These are phyloP conservation scores for Stenoptilia bipunctidactyla DNA, from an alignment of 2,888 invertebrate species.

Conservation along the genomic window DNA sequence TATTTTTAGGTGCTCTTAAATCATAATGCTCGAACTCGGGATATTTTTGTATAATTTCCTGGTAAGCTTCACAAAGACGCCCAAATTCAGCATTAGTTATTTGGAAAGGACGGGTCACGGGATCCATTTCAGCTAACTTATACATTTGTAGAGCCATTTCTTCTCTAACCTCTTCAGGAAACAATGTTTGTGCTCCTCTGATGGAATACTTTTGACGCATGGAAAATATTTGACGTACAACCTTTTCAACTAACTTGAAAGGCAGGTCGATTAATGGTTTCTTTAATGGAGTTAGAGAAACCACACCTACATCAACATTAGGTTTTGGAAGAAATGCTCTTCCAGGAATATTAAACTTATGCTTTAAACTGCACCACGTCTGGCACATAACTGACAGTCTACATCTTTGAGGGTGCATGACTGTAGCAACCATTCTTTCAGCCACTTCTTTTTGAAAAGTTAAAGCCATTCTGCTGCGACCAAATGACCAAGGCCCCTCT, in stretches of 20 bases:
- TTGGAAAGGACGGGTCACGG: constrained; percentile 77
- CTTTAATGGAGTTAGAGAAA: constrained; percentile 85
- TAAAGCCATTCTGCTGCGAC: constrained; percentile 88
- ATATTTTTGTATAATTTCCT: constrained; percentile 75
- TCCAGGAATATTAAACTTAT: constrained; percentile 91
- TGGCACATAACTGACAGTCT: constrained; percentile 96
- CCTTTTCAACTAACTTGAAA: constrained; percentile 90
- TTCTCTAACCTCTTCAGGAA: constrained; percentile 77
- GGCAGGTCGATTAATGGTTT: constrained; percentile 82
- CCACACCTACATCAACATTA: constrained; percentile 96
- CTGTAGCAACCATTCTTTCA: constrained; percentile 86
- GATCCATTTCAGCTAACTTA: constrained; percentile 78
- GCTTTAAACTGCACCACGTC: constrained; percentile 85
- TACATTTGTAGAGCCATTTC: constrained; percentile 78
- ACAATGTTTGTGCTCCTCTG: constrained; percentile 78
- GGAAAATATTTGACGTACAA: constrained; percentile 87
- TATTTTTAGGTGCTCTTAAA: constrained; percentile 71
- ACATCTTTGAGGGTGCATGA: constrained; percentile 79
- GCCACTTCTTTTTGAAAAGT: constrained; percentile 99
- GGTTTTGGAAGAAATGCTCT: constrained; percentile 94
- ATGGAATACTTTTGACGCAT: constrained; percentile 88
- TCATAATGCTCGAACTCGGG: constrained; percentile 78
- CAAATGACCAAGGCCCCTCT: constrained; percentile 83
- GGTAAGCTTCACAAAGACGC: constrained; percentile 82
- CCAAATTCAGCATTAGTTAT: constrained; percentile 84